Evolutionary conservation across 2,797 vertebrate species (phyloP), one percentile per base, ranked within the genome.

Genomic region (Notolabrus celidotus): DNA sequence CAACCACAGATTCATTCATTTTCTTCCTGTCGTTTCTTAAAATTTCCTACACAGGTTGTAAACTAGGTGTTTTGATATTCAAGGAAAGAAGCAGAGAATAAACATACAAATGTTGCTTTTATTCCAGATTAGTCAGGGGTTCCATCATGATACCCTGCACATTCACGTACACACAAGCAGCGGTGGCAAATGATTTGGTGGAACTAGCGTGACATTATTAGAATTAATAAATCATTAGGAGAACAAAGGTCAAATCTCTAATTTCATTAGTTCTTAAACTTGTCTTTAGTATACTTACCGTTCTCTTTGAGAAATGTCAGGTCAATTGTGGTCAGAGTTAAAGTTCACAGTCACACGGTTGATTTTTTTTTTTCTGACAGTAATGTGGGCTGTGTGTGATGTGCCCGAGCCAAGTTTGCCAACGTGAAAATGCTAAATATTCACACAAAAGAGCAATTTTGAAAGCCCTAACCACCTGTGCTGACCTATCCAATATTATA

Each of bases 341-440:
- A 79, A 83, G 82, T 83, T 84, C 82, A 75, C 17, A 38, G 55
- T 47, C 31, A 5, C 4, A 4, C 52, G 16, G 66, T 43, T 60
- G 42, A 74, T 71, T 14, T 39, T 50, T 67, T 74, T 76, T 63
- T 58, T 23, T 43, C 68, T 55, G 14, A 70, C 59, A 73, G 54
- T 47, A 75, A 79, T 67, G 49, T 54, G 54, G 67, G 52, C 54
- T 33, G 20, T 31, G 43, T 69, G 70, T 74, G 74, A 79, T 22
- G 10, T 51, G 56, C 58, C 36, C 6, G 3, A 71, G 70, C 53
- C 63, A 57, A 77, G 31, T 23, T 58, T 56, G 70, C 52, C 64
- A 33, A 73, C 67, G 62, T 77, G 81, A 78, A 87, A 85, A 84
- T 83, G 87, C 78, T 82, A 70, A 84, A 88, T 88, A 88, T 89